Conservation (phyloP, 2,888 invertebrate genomes). For the Trichacis sp. region DNA sequence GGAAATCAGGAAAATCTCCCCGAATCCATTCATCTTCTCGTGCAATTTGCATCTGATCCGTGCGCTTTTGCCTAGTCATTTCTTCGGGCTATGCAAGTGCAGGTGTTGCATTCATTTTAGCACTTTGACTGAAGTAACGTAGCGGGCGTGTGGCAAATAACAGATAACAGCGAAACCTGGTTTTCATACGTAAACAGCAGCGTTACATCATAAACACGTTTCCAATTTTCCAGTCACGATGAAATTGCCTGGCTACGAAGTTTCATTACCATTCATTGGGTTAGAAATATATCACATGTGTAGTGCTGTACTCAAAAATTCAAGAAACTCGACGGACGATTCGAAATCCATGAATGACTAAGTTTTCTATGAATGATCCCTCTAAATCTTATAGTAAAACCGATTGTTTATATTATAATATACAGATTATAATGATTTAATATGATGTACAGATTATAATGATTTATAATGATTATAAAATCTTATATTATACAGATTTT, state of each 20-base stretch:
- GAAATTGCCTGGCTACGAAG: neutral
- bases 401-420: no score
- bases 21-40: neutral
- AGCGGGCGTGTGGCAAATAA: slow-evolving; percentile 1
- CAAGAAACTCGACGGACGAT: no score
- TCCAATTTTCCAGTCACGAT: neutral
- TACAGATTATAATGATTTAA: no score
- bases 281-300: no score
- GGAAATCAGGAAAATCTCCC: no score
- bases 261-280: neutral
- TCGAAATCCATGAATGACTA: no score
- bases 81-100: neutral
- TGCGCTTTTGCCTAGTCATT: neutral
- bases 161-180: neutral
- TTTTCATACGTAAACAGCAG: neutral
- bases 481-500: no score
- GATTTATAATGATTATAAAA: no score
- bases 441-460: no score
- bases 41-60: neutral
- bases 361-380: no score
- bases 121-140: neutral
- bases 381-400: no score
- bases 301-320: no score
- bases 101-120: slow-evolving; percentile 6
- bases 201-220: slow-evolving; percentile 2